Evolutionary conservation across 2,113 vertebrate species (phyloP), one percentile per base, ranked within the genome.

Genomic region (Monopterus albus): DNA sequence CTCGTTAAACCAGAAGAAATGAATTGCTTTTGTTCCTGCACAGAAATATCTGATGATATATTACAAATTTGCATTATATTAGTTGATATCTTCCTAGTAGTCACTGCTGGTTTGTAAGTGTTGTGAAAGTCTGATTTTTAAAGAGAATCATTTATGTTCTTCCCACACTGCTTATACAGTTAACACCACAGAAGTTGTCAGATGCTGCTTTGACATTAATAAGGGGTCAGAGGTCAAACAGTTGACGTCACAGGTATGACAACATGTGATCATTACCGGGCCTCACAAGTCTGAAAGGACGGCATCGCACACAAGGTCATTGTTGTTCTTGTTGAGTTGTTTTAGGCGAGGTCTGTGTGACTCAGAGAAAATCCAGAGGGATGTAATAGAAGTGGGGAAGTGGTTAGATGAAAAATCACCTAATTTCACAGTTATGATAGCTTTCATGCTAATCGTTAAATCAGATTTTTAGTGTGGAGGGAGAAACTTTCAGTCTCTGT

Each of bases 321-420:
- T 85, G 78, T 87, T 88, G 76, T 77, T 89, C 57, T 71, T 76
- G 74, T 70, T 81, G 78, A 82, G 74, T 58, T 52, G 52, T 75
- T 82, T 64, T 82, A 83, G 90, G 91, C 71, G 90, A 85, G 83
- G 87, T 63, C 61, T 1, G 7, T 62, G 76, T 91, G 88, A 90
- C 78, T 83, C 81, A 89, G 49, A 69, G 58, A 42, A 72, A 81
- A 45, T 78, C 81, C 73, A 39, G 38, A 70, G 67, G 40, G 72
- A 69, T 17, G n/a, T 21, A 79, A 70, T 51, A 20, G 43, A 73
- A 61, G 42, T 55, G 64, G 58, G 42, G 61, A 73, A 79, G 79
- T 61, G 38, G 29, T 58, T 3, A 23, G 45, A 23, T 50, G 36
- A 66, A 72, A 45, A 74, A 81, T 26, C n/a, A 43, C 36, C 49